Conservation (phyloP, 2,113 vertebrate genomes). For the Dipodomys stephensi region DNA sequence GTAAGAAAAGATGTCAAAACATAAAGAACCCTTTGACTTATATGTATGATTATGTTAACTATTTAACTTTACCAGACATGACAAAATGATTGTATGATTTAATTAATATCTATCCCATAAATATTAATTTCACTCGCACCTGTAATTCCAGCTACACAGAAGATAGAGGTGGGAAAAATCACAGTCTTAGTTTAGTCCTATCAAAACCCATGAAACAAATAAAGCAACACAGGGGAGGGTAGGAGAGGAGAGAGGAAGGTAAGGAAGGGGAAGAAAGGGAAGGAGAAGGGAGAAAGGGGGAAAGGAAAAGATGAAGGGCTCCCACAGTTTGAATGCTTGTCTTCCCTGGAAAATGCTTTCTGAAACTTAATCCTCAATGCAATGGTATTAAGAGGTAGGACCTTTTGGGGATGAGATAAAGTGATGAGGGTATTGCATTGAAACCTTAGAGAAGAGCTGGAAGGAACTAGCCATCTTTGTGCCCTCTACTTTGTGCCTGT, state of each 20-base stretch:
- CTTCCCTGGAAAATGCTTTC: neutral
- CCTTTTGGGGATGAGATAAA: neutral
- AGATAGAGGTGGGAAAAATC: too few relatives aligned
- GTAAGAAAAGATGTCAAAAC: neutral
- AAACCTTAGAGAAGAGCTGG: neutral
- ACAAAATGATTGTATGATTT: too few relatives aligned
- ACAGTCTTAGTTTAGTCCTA: too few relatives aligned
- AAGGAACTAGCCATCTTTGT: neutral
- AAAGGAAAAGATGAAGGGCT: neutral
- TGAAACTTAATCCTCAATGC: neutral
- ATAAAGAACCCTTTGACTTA: neutral
- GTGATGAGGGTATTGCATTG: neutral
- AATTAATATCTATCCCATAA: too few relatives aligned
- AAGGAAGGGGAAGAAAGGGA: too few relatives aligned
- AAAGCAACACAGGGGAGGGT: too few relatives aligned
- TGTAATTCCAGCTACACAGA: too few relatives aligned
- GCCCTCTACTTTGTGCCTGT: neutral
- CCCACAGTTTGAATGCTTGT: neutral
- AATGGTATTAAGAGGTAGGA: neutral
- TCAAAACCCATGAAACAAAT: too few relatives aligned
- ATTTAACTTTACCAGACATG: too few relatives aligned
- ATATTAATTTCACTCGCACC: too few relatives aligned
- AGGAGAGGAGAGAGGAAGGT: too few relatives aligned
- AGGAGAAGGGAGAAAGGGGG: neutral
- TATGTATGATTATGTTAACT: too few relatives aligned